Conservation (phyloP, 2,888 invertebrate species). For the Euspilapteryx auroguttella region DNA sequence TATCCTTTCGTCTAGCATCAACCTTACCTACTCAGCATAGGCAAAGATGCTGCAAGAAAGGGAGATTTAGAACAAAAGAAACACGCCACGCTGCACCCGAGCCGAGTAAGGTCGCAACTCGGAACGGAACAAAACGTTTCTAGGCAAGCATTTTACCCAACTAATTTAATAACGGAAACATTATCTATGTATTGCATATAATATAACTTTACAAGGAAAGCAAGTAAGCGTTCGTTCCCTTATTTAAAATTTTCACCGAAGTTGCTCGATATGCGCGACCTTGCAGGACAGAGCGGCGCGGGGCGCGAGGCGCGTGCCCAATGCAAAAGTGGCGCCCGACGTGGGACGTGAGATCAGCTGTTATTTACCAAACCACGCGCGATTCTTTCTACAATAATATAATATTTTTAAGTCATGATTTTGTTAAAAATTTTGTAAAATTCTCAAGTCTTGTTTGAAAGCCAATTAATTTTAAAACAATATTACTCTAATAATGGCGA, state of each 20-base stretch:
- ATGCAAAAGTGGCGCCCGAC: conserved; percentile 21
- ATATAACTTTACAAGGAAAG: background rate
- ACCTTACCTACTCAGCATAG: conserved; percentile 6
- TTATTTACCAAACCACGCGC: conserved; percentile 13
- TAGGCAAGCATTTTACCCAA: too few relatives aligned
- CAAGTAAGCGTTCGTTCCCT: conserved; percentile 10
- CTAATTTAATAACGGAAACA: too few relatives aligned
- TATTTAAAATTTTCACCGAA: conserved; percentile 30
- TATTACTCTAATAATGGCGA: too few relatives aligned
- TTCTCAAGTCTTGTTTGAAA: too few relatives aligned
- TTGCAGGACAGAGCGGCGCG: conserved; percentile 15
- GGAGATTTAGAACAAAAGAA: conserved; percentile 17
- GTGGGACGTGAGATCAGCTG: conserved; percentile 26
- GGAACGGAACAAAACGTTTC: conserved; percentile 1
- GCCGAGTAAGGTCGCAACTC: conserved; percentile 8
- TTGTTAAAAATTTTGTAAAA: too few relatives aligned
- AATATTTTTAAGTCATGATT: too few relatives aligned
- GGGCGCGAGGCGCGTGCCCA: conserved; percentile 22
- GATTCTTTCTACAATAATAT: conserved; percentile 13
- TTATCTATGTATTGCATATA: too few relatives aligned
- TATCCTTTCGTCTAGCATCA: conserved; percentile 4
- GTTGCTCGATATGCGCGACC: conserved; percentile 38
- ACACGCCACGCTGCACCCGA: conserved; percentile 10
- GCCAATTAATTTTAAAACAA: too few relatives aligned
- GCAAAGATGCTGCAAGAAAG: conserved; percentile 14